Base-by-base conservation (phyloP, 2,888 invertebrate genomes). In the Ectemnius cavifrons region DNA sequence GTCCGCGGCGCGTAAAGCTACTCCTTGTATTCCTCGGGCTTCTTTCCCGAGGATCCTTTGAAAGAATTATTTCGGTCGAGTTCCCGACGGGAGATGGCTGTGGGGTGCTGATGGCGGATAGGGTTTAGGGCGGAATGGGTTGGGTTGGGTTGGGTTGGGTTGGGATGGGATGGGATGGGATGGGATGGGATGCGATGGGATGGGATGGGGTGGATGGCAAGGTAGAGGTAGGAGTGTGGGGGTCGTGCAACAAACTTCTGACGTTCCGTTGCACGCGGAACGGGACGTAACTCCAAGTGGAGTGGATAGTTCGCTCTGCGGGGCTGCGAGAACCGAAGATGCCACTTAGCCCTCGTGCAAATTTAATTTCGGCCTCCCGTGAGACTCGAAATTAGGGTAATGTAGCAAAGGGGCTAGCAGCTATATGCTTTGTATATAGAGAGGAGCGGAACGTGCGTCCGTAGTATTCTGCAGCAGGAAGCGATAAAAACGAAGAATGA, bases 321-420 rank as follows among this genome's bases (percentile, higher is more conserved):
- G 59, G 72, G 74, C 68, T 65, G 67, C 73, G 63, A 65, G 84
- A 78, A 83, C 84, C 77, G 79, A 80, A 78, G 77, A 81, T 71
- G 73, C 82, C 85, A 84, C 84, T 84, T 84, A 84, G 85, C 73
- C 73, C 77, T 85, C 77, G 73, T 84, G 84, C 76, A 84, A 84
- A 84, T 84, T 84, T 84, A 84, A 84, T 84, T 81, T 73, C 75
- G 66, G 65, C 60, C 74, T 75, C 61, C 74, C 60, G 65, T 60
- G 74, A 47, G 63, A 58, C 67, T 68, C 63, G 68, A 81, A 85
- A 83, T 84, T 85, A 75, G 81, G 77, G 61, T 77, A 77, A 71
- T 71, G 73, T 28, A 59, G 78, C 46, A 66, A 62, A 63, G 52
- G 64, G 62, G 60, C 58, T 64, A 14, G 47, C 23, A 14, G 16